Percentiles rank a stretch among this genome's conserved stretches.
Evolutionary conservation across 2,797 vertebrate species (phyloP).

Genomic region (Neosalanx taihuensis): DNA sequence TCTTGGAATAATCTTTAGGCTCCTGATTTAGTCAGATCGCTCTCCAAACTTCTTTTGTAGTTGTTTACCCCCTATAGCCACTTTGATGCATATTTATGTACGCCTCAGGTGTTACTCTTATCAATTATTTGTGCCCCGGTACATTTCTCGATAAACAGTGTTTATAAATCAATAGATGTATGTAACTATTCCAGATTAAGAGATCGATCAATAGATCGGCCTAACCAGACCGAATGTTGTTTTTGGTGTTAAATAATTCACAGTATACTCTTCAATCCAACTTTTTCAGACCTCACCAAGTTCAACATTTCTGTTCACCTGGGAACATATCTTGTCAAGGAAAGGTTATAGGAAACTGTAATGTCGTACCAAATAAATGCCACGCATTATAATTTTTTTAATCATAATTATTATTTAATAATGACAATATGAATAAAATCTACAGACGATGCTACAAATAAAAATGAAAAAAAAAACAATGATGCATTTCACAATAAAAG

Average conservation of each 20-base stretch:
- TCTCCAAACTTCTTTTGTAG: conserved; percentile 45
- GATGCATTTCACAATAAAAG: neutral
- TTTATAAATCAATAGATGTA: conserved; percentile 74
- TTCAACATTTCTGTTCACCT: conserved; percentile 18
- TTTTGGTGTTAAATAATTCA: conserved; percentile 65
- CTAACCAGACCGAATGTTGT: conserved; percentile 57
- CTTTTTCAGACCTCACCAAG: conserved; percentile 38
- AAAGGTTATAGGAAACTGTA: too few relatives aligned
- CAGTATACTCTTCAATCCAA: conserved; percentile 23
- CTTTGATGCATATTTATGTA: conserved; percentile 68
- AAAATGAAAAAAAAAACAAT: neutral
- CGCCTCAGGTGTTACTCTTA: conserved; percentile 62
- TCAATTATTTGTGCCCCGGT: conserved; percentile 71
- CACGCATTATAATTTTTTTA: too few relatives aligned
- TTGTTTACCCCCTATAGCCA: conserved; percentile 59
- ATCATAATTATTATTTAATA: too few relatives aligned
- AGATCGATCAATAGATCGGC: conserved; percentile 67
- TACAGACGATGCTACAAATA: too few relatives aligned
- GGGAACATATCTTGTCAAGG: too few relatives aligned
- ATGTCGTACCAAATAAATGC: too few relatives aligned
- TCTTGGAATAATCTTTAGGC: conserved; percentile 63
- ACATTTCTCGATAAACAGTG: conserved; percentile 74
- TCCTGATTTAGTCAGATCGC: conserved; percentile 24
- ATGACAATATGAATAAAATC: too few relatives aligned
- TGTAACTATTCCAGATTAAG: conserved; percentile 76